phyloP scores from a whole-genome alignment of 2,113 vertebrate genomes.

The Protobothrops mucrosquamatus region DNA sequence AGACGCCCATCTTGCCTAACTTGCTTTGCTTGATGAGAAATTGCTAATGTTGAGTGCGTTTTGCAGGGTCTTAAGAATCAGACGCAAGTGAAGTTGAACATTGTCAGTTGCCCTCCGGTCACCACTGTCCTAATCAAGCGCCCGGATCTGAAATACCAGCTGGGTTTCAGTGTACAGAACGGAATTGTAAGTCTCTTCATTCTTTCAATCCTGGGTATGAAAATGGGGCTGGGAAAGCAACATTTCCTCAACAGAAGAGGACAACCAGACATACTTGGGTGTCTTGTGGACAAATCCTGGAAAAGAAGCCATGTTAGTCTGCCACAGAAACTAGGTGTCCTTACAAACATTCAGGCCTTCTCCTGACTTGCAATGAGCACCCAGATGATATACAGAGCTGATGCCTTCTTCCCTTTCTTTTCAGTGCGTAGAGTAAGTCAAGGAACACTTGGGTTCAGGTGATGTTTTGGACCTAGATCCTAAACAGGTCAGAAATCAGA shows the following conservation, averaged over 20 bases:
- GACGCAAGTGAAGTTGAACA: slow-evolving; percentile 94
- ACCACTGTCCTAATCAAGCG: slow-evolving; percentile 98
- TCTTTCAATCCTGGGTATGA: not conserved
- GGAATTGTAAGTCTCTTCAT: slow-evolving; percentile 86
- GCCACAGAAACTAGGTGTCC: not conserved
- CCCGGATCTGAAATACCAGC: slow-evolving; percentile 96
- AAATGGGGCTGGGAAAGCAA: not conserved
- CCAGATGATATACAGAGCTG: not conserved
- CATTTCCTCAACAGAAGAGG: not conserved
- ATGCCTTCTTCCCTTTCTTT: too few species aligned
- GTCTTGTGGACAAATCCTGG: not conserved
- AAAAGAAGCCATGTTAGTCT: not conserved
- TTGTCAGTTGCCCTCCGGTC: slow-evolving; percentile 97
- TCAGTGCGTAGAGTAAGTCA: not conserved
- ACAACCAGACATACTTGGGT: not conserved
- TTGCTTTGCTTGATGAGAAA: not conserved
- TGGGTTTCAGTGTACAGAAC: slow-evolving; percentile 98
- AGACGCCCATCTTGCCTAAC: not conserved
- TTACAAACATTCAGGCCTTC: not conserved
- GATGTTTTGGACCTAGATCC: not conserved
- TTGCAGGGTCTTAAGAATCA: slow-evolving; percentile 96
- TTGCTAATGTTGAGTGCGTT: slow-evolving; percentile 17
- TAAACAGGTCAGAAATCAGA: not conserved
- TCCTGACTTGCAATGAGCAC: not conserved
- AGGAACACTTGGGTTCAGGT: not conserved